Evolutionary conservation across 1,140 invertebrate species (phyloP), one percentile per base, ranked within the genome.

Genomic region (Phymastichus coffea): DNA sequence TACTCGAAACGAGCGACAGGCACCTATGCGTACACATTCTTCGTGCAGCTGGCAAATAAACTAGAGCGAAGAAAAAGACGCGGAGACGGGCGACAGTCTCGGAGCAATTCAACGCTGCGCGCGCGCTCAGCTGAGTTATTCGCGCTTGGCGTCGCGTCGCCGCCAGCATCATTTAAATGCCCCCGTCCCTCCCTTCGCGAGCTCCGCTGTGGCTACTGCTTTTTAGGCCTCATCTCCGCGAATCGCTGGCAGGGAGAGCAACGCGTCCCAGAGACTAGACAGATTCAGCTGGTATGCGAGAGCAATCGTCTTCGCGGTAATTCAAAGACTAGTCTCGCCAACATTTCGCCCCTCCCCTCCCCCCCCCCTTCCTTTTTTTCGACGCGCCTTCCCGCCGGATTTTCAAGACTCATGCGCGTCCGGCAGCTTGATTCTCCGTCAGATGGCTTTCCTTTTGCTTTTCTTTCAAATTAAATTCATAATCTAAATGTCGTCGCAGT

Each of bases 141-240:
- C 70, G 59, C 53, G 65, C 59, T 60, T 63, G 64, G 19, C 53
- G 51, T 41, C 63, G 61, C 62, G 60, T 64, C 63, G 54, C 63
- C 66, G 63, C 69, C 70, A n/a, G 23, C 75, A 73, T 79, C 75
- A 79, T 79, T 79, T 79, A 79, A 78, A 79, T 79, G 76, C 76
- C 69, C 70, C 74, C 74, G n/a, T n/a, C n/a, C n/a, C n/a, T n/a
- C n/a, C n/a, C n/a, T n/a, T 70, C 72, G 68, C 66, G 58, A 64
- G 69, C 2, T 23, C 3, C 1, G 4, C 14, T 23, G 15, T 3
- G 10, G 15, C 60, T 66, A 69, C 67, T 62, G 68, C 71, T 78
- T 79, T 79, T 79, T 78, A 73, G 71, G 74, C 68, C 65, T 74
- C 73, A 68, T 75, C 70, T 74, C 65, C 49, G 61, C 64, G 64